Evolutionary conservation across 2,888 invertebrate species (phyloP), one percentile per base, ranked within the genome.

Genomic region (Oxyscelio sp.): DNA sequence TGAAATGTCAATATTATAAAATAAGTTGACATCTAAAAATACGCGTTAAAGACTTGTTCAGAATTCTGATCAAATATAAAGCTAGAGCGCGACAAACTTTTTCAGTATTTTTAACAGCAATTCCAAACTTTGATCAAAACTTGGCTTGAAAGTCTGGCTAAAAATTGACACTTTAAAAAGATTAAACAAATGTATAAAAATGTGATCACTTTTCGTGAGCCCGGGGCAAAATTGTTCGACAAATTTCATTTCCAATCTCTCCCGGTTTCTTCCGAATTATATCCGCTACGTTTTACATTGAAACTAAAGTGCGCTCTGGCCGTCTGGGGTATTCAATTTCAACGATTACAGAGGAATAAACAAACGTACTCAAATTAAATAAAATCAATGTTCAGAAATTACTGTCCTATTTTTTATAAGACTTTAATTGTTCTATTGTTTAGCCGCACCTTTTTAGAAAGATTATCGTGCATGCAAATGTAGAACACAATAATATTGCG

Each of bases 391-490:
- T 70, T 34, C 15, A 34, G 9, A 71, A 71, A 82, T 82, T 82
- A 77, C 75, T 52, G 75, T 68, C 63, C 56, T 38, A 75, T 40
- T 50, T 74, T 74, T 71, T 74, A 66, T 68, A 68, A 50, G 59
- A 63, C 71, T 17, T 56, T 82, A 82, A 82, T 82, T 75, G 75
- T 70, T 77, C 83, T 13, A 83, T 83, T 83, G 83, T 83, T 54
- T 66, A 59, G 78, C 83, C 83, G 65, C 83, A 43, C 83, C 83
- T 83, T 73, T 78, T 82, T 66, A 61, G 74, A 58, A 68, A 83
- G 77, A 83, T 83, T 77, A 83, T 73, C 78, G 71, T 68, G 66
- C 78, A 71, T 66, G 77, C 73, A 73, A 83, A 83, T 83, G 77
- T 83, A 31, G 83, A 83, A 83, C 83, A 59, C 83, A 71, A 77